A percentile compares a stretch with the other conserved stretches of the same genome.
phyloP scores from a whole-genome alignment of 1,140 invertebrate species.

The Euwallacea fornicatus region DNA sequence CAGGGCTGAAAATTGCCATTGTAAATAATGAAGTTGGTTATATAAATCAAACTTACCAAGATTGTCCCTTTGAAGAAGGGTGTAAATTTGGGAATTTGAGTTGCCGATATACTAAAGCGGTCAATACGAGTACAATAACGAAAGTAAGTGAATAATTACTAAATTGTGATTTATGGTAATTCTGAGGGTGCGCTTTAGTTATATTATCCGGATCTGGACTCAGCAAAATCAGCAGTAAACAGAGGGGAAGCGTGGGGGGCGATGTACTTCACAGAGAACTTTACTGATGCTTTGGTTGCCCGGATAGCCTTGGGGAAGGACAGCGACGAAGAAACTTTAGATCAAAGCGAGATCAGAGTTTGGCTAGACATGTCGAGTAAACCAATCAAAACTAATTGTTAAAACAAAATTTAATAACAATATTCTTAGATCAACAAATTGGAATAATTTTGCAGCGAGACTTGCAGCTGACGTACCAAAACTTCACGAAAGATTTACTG shows the following conservation, averaged over 20 bases:
- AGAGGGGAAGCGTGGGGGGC: conserved; percentile 81
- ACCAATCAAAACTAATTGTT: conserved; percentile 39
- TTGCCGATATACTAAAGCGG: conserved; percentile 73
- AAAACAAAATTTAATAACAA: not conserved
- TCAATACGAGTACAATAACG: conserved; percentile 67
- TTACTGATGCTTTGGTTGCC: conserved; percentile 72
- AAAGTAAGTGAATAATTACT: conserved; percentile 51
- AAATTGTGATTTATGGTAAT: not conserved
- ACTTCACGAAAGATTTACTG: conserved; percentile 69
- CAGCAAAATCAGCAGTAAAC: conserved; percentile 70
- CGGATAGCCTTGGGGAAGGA: conserved; percentile 70
- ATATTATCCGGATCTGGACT: conserved; percentile 68
- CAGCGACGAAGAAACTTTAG: conserved; percentile 68
- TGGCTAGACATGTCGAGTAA: conserved; percentile 91
- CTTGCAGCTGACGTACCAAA: conserved; percentile 72
- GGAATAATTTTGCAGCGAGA: conserved; percentile 77
- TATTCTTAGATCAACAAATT: conserved; percentile 84
- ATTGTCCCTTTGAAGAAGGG: conserved; percentile 57
- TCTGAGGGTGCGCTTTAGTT: conserved; percentile 45
- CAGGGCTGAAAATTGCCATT: conserved; percentile 78
- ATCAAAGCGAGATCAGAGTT: conserved; percentile 73
- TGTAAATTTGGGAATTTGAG: conserved; percentile 72
- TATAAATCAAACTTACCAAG: conserved; percentile 58
- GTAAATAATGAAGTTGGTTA: conserved; percentile 79
- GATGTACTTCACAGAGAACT: conserved; percentile 80